A percentile compares a stretch with the other conserved stretches of the same genome.
Evolutionary conservation across 2,113 vertebrate genomes (phyloP).

Genomic region (Halcyon senegalensis): DNA sequence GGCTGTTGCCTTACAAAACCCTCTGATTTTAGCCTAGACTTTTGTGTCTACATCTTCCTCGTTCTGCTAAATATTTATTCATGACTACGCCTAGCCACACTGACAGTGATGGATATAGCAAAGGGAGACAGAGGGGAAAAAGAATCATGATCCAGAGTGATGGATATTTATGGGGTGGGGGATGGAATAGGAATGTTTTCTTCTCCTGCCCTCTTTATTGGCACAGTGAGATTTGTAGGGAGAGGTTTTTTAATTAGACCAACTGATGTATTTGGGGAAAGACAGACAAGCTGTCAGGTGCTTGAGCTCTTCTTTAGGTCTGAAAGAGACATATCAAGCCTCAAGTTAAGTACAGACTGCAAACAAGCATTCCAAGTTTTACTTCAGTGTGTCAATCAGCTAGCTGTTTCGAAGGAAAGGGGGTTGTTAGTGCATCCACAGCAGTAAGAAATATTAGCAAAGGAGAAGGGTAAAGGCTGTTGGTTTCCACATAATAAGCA

Average conservation of each 20-base stretch:
- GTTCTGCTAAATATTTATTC: not conserved
- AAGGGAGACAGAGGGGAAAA: not conserved
- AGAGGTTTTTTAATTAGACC: not conserved
- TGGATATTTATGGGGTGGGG: not conserved
- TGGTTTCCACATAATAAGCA: not conserved
- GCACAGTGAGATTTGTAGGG: not conserved
- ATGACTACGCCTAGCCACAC: not conserved
- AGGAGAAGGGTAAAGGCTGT: not conserved
- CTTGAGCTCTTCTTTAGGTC: not conserved
- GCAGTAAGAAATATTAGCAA: not conserved
- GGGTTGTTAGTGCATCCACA: not conserved
- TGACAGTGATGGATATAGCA: not conserved
- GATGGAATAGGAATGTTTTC: not conserved
- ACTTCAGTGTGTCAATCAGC: not conserved
- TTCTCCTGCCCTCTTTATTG: not conserved
- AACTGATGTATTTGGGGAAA: not conserved
- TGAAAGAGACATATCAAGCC: not conserved
- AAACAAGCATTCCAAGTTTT: not conserved
- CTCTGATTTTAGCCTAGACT: not conserved
- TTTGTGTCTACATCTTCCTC: not conserved
- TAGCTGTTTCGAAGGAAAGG: not conserved
- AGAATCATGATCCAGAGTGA: not conserved
- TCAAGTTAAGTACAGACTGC: not conserved
- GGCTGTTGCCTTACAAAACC: not conserved
- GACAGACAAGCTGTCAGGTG: not conserved